These are phyloP conservation scores for Dicerorhinus sumatrensis DNA, from an alignment of 2,113 vertebrate genomes.

Conservation along the genomic window DNA sequence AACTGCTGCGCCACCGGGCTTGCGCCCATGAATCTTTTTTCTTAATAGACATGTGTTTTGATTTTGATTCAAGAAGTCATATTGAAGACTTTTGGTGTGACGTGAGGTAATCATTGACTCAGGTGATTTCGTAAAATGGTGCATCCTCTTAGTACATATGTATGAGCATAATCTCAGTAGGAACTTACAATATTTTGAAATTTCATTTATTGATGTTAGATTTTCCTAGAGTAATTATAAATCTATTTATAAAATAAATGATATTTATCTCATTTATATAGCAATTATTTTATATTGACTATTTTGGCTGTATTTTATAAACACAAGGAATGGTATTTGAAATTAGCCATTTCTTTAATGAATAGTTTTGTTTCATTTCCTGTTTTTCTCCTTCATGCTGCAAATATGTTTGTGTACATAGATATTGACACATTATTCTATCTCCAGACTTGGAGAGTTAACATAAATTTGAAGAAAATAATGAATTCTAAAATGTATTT, in stretches of 20 bases:
- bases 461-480: background rate
- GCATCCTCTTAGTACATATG: background rate
- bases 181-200: background rate
- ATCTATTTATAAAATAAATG: background rate
- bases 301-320: background rate
- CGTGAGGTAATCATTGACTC: background rate
- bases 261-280: slow-evolving; percentile 1
- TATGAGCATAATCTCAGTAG: background rate
- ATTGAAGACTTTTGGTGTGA: slow-evolving; percentile 21
- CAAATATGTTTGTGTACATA: background rate
- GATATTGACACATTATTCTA: background rate
- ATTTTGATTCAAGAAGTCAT: slow-evolving; percentile 49
- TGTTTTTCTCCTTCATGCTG: slow-evolving; percentile 4
- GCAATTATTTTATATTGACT: background rate
- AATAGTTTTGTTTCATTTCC: slow-evolving; percentile 43
- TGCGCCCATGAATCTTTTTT: background rate
- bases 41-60: slow-evolving; percentile 29
- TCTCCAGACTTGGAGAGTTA: background rate
- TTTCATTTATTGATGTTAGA: background rate
- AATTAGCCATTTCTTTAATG: background rate
- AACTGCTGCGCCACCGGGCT: too few relatives aligned
- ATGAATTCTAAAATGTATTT: background rate
- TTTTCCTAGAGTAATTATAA: slow-evolving; percentile 33
- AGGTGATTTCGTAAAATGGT: slow-evolving; percentile 40
- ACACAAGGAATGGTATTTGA: background rate